Conservation (phyloP, 2,113 vertebrate genomes). For the Melanerpes aurifrons region DNA sequence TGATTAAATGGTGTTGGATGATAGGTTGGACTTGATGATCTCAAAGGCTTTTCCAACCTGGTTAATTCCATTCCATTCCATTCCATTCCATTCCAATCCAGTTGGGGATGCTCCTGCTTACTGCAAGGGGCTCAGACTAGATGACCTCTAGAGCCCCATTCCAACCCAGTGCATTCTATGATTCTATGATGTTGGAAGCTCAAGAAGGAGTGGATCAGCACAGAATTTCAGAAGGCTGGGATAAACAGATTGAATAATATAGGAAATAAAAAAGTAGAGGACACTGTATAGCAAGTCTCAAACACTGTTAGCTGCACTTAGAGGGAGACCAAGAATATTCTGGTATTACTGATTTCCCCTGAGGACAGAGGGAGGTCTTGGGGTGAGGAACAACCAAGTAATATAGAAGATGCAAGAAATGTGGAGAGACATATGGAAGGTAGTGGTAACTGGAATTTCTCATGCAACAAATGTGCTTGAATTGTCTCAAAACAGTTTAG, state of each 20-base stretch:
- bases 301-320: background rate
- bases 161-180: too few relatives aligned
- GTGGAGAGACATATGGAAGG: background rate
- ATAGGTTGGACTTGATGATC: too few relatives aligned
- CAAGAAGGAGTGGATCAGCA: background rate
- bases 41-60: too few relatives aligned
- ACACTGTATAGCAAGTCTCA: background rate
- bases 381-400: background rate
- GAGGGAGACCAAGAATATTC: background rate
- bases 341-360: background rate
- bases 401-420: background rate
- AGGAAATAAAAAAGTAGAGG: background rate
- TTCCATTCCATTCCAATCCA: too few relatives aligned
- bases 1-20: too few relatives aligned
- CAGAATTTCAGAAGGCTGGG: background rate
- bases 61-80: too few relatives aligned
- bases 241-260: background rate
- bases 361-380: background rate
- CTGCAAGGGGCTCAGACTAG: too few relatives aligned
- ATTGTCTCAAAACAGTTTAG: slow-evolving; percentile 17
- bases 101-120: too few relatives aligned
- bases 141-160: too few relatives aligned
- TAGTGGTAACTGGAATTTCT: background rate
- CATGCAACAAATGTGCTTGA: background rate
- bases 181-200: background rate